phyloP scores from a whole-genome alignment of 2,797 vertebrate genomes.

The Pseudotriccus pelzelni region DNA sequence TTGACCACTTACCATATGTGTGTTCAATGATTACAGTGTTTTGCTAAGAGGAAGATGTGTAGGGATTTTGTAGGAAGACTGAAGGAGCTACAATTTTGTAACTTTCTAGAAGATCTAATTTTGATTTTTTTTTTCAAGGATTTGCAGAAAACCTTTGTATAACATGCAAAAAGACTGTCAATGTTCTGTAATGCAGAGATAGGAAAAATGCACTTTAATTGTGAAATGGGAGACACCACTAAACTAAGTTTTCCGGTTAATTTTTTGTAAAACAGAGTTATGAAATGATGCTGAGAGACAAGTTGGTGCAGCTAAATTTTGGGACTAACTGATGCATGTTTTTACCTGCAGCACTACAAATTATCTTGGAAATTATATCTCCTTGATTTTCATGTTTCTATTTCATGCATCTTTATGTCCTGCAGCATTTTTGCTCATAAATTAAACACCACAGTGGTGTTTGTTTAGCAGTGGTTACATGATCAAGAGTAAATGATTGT shows the following conservation, averaged over 20 bases:
- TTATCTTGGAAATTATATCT: not conserved
- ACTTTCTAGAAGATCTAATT: not conserved
- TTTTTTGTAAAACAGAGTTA: not conserved
- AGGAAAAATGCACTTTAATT: not conserved
- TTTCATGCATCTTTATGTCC: not conserved
- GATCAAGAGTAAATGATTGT: not conserved
- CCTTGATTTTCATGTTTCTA: not conserved
- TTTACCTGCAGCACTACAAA: not conserved
- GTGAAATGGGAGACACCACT: not conserved
- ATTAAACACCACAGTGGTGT: not conserved
- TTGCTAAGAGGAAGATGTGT: not conserved
- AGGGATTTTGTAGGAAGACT: not conserved
- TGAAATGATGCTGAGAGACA: not conserved
- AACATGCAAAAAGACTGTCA: not conserved
- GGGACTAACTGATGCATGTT: not conserved
- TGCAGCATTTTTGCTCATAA: conserved; percentile 3
- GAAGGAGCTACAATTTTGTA: not conserved
- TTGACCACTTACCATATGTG: not conserved
- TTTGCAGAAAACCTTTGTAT: not conserved
- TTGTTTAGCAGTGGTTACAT: not conserved
- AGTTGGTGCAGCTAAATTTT: not conserved
- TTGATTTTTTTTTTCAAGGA: not conserved
- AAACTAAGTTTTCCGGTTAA: not conserved
- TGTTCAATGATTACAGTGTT: not conserved
- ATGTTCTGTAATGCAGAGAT: not conserved